Evolutionary conservation across 2,797 vertebrate species (phyloP), one percentile per base, ranked within the genome.

Genomic region (Enteromius fasciolatus): DNA sequence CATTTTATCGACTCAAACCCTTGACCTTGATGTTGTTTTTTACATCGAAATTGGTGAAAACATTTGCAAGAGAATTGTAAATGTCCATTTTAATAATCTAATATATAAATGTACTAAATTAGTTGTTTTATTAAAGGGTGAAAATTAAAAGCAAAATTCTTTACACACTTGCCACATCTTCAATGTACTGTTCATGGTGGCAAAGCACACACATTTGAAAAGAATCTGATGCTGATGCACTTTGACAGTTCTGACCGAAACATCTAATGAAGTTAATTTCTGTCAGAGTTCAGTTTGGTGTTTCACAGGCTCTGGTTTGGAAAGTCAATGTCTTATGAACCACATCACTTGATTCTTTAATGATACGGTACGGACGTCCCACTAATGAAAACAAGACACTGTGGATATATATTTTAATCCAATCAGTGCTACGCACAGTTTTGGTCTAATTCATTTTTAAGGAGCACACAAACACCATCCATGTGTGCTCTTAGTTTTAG

Each of bases 291-390:
- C 54, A 33, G 66, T 46, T 70, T 80, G 67, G 36, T 3, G 66
- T 69, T 36, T 67, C 36, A 25, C 66, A 44, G 66, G 31, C 36
- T 28, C 52, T 23, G 67, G 66, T 31, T 70, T 68, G 46, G 76
- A 67, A 66, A 78, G 31, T 17, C 17, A 76, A 20, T 18, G 23
- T 76, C 39, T 63, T 76, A 23, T 31, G 8, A 80, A 59, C 66
- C 66, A 70, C 78, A 80, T 70, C 50, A 80, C 52, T 46, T 46
- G 52, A 11, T n/a, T 59, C 52, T 80, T 69, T 80, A 80, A 70
- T 80, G 66, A 80, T 70, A n/a, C 28, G 17, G 11, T 20, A n/a
- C 3, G 1, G 52, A 10, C 78, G 14, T 59, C 78, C n/a, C 11
- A 11, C 78, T 70, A 70, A 46, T 80, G 66, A 80, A 80, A 70